Conservation (phyloP, 2,113 vertebrate species). For the Tapirus terrestris region DNA sequence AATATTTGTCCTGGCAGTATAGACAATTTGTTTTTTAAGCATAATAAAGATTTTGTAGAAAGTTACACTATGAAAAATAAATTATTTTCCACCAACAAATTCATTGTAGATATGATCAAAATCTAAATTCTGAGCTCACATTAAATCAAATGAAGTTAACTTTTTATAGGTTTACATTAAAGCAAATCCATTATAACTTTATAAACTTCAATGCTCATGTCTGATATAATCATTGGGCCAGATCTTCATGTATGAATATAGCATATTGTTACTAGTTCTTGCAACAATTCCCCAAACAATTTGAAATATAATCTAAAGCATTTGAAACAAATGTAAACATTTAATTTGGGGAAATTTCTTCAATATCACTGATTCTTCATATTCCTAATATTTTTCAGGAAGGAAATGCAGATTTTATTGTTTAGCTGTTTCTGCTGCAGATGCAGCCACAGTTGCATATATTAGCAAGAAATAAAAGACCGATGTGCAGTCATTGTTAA, state of each 20-base stretch:
- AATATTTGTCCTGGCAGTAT: background rate
- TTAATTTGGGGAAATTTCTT: background rate
- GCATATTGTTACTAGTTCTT: background rate
- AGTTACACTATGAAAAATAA: background rate
- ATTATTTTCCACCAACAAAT: background rate
- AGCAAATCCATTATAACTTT: background rate
- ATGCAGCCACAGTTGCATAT: rapidly evolving
- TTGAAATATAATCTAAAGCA: background rate
- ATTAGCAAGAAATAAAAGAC: background rate
- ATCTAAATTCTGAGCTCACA: background rate
- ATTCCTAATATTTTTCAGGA: background rate
- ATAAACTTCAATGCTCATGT: background rate
- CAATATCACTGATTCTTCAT: background rate
- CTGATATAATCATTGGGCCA: background rate
- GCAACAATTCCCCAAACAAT: background rate
- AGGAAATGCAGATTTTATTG: background rate
- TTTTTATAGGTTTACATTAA: background rate
- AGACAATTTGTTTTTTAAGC: background rate
- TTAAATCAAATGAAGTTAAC: background rate
- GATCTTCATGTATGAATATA: background rate
- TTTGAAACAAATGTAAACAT: background rate
- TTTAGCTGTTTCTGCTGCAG: background rate
- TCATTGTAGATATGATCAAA: background rate
- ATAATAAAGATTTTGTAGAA: background rate
- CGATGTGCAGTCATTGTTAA: background rate